These are phyloP conservation scores for Puffinus mauretanicus DNA, from an alignment of 2,113 vertebrate genomes.

Conservation along the genomic window DNA sequence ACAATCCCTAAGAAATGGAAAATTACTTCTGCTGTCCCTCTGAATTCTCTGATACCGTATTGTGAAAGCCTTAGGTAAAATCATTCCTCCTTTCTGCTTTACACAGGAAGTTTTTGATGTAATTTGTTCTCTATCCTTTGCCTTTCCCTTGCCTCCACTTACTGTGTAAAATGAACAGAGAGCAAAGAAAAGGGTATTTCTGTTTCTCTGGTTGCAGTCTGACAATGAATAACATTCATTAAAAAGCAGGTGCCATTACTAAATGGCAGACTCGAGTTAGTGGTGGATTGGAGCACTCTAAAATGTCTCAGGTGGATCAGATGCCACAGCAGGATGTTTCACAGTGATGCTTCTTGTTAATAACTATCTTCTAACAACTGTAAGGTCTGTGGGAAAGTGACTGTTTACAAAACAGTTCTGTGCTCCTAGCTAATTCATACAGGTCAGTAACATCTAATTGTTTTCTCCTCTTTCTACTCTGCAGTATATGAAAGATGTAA, in stretches of 20 bases:
- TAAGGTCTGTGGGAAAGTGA: background rate
- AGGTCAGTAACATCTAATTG: background rate
- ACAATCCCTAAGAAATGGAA: background rate
- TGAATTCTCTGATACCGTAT: background rate
- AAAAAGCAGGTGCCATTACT: background rate
- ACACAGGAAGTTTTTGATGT: background rate
- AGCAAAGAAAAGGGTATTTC: too few relatives aligned
- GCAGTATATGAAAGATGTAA: constrained; percentile 92
- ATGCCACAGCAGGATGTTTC: background rate
- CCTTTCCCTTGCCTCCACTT: background rate
- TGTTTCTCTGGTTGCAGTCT: background rate
- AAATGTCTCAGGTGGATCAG: background rate
- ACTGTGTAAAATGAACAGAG: background rate
- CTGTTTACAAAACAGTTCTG: background rate
- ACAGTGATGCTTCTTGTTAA: background rate
- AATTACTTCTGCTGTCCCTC: background rate
- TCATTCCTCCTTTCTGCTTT: background rate
- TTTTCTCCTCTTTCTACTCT: background rate
- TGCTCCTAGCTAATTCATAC: background rate
- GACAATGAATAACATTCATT: background rate
- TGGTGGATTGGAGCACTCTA: background rate
- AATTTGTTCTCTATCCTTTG: background rate
- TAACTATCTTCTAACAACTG: background rate
- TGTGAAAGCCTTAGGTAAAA: background rate
- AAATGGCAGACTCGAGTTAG: background rate